Evolutionary conservation across 2,888 invertebrate species (phyloP).

Genomic region (Ormyrus nitidulus): DNA sequence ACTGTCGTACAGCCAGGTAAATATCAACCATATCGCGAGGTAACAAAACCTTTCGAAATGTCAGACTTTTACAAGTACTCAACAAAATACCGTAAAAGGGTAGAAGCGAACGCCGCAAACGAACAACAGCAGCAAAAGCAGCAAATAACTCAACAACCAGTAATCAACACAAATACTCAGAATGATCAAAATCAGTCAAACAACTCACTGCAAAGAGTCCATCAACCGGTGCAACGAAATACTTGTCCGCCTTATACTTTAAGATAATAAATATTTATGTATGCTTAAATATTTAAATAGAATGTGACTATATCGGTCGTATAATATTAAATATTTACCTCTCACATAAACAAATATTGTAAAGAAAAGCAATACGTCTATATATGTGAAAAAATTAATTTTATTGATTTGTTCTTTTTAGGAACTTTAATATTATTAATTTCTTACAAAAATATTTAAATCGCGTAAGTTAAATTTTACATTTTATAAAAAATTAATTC

Average conservation of each 20-base stretch:
- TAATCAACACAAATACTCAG: conserved; percentile 44
- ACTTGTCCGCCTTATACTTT: conserved; percentile 68
- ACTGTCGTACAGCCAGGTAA: conserved; percentile 92
- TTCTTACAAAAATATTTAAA: conserved; percentile 15
- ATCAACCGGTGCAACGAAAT: conserved; percentile 67
- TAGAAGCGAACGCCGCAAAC: conserved; percentile 61
- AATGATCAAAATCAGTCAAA: conserved; percentile 48
- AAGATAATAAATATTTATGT: conserved; percentile 59
- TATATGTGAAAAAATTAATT: not conserved
- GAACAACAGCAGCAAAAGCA: conserved; percentile 36
- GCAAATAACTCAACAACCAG: not conserved
- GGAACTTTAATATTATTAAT: not conserved
- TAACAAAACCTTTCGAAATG: conserved; percentile 98
- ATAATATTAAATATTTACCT: too few relatives aligned
- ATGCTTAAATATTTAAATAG: conserved; percentile 36
- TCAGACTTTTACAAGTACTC: conserved; percentile 98
- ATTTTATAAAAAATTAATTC: too few relatives aligned
- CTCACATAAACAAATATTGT: too few relatives aligned
- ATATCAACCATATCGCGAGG: conserved; percentile 93
- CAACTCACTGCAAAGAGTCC: conserved; percentile 51
- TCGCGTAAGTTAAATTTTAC: not conserved
- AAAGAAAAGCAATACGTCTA: too few relatives aligned
- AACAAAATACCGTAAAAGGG: conserved; percentile 88
- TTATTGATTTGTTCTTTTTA: conserved; percentile 9
- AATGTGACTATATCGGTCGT: conserved; percentile 35